Percentiles rank a stretch among this genome's conserved stretches.
phyloP scores from a whole-genome alignment of 2,888 invertebrate genomes.

The Polietes domitor region DNA sequence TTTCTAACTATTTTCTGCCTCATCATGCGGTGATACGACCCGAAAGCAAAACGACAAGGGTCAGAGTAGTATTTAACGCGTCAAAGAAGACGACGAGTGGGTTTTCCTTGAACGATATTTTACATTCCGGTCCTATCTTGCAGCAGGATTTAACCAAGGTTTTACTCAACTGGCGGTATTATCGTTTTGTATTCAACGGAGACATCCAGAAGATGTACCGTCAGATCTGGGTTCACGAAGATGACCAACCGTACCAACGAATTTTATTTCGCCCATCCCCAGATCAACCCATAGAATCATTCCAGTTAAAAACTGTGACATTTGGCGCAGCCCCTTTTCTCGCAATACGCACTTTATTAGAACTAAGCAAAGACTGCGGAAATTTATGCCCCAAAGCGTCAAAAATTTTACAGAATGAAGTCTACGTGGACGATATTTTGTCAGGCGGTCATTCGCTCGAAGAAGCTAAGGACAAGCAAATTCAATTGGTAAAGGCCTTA shows the following conservation, averaged over 20 bases:
- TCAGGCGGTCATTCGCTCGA: slow-evolving; percentile 9
- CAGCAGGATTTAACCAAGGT: slow-evolving; percentile 13
- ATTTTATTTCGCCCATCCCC: slow-evolving; percentile 54
- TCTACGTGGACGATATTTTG: slow-evolving; percentile 20
- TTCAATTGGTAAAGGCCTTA: neutral
- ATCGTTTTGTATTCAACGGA: slow-evolving; percentile 33
- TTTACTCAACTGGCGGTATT: slow-evolving; percentile 38
- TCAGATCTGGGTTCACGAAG: slow-evolving; percentile 11
- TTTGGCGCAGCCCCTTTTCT: slow-evolving; percentile 25
- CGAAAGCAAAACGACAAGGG: slow-evolving; percentile 45
- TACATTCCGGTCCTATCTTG: slow-evolving; percentile 33
- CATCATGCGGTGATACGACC: slow-evolving; percentile 56
- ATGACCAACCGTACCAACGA: slow-evolving; percentile 51
- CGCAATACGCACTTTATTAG: neutral
- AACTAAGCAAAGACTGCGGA: slow-evolving; percentile 10
- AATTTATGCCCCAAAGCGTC: slow-evolving; percentile 43
- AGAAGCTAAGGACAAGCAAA: neutral
- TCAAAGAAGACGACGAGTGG: no score
- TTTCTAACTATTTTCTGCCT: slow-evolving; percentile 40
- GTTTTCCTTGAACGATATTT: no score
- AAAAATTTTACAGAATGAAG: neutral
- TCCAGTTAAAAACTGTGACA: slow-evolving; percentile 11
- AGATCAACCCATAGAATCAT: slow-evolving; percentile 19
- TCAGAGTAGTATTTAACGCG: slow-evolving; percentile 60
- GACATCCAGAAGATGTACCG: slow-evolving; percentile 54